These are phyloP conservation scores for Babylonia areolata DNA, from an alignment of 1,140 invertebrate genomes.

Conservation along the genomic window DNA sequence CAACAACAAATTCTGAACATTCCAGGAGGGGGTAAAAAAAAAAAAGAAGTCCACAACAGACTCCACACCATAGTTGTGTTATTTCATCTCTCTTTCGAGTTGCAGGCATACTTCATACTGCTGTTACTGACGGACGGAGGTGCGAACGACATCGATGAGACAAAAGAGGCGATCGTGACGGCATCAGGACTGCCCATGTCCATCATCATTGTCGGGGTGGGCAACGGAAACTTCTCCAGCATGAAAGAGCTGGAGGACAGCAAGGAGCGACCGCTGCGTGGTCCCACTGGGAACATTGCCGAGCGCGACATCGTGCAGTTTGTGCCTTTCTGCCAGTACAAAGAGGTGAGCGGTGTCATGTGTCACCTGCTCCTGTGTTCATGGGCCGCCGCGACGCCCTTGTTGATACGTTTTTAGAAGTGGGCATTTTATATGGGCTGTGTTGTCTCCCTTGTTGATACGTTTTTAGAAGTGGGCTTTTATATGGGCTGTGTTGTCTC, in stretches of 20 bases:
- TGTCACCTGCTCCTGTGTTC: background rate
- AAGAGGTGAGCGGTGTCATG: conserved; percentile 53
- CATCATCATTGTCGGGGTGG: conserved; percentile 81
- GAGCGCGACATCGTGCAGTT: conserved; percentile 81
- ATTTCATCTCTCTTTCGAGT: too few species aligned
- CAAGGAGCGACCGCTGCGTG: conserved; percentile 76
- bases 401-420: background rate
- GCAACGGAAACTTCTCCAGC: conserved; percentile 79
- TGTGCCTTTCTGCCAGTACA: conserved; percentile 79
- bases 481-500: too few species aligned
- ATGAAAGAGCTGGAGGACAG: conserved; percentile 81
- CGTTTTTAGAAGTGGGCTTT: too few species aligned
- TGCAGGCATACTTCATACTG: conserved; percentile 81
- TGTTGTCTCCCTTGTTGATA: too few species aligned
- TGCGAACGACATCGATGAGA: conserved; percentile 82
- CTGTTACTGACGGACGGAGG: conserved; percentile 84
- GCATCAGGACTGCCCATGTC: conserved; percentile 80
- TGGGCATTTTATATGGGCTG: background rate
- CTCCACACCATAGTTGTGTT: too few species aligned
- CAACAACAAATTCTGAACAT: too few species aligned
- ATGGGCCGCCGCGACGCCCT: background rate
- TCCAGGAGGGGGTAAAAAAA: too few species aligned
- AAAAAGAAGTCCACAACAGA: too few species aligned
- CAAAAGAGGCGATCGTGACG: conserved; percentile 79
- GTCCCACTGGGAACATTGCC: conserved; percentile 73